Conservation (phyloP, 1,140 invertebrate genomes). For the Drosophila fuyamai region DNA sequence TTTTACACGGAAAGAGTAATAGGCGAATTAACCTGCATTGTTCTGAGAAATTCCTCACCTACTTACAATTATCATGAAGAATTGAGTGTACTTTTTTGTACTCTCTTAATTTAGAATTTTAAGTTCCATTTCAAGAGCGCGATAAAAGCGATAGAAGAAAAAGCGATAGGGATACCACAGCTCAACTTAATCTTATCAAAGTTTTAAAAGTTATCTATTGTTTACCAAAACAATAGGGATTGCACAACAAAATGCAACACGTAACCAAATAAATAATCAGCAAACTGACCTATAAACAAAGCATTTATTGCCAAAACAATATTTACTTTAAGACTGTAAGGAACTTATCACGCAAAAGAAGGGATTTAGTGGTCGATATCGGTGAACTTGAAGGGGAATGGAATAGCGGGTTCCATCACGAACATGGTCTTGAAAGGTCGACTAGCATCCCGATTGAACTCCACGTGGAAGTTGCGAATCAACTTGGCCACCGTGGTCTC, state of each 20-base stretch:
- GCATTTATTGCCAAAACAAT: conserved; percentile 8
- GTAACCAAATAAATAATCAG: conserved; percentile 5
- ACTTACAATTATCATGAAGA: not conserved
- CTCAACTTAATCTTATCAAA: conserved; percentile 8
- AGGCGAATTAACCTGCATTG: not conserved
- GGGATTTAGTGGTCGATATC: conserved; percentile 39
- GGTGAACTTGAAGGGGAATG: conserved; percentile 63
- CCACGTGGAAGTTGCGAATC: conserved; percentile 86
- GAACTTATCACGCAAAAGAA: not conserved
- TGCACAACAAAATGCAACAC: not conserved
- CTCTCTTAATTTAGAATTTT: conserved; percentile 5
- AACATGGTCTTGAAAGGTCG: conserved; percentile 59
- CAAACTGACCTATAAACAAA: not conserved
- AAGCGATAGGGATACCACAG: conserved; percentile 8
- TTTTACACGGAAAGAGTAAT: too few relatives aligned
- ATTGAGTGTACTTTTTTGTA: not conserved
- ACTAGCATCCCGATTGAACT: conserved; percentile 84
- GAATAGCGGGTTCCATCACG: conserved; percentile 55
- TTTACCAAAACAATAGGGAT: not conserved
- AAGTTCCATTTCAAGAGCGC: not conserved
- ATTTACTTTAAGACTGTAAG: not conserved
- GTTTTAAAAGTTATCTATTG: not conserved
- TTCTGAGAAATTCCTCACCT: not conserved
- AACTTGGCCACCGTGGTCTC: conserved; percentile 87
- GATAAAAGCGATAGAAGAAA: not conserved